phyloP scores from a whole-genome alignment of 2,797 vertebrate genomes.

The Natrix natrix region DNA sequence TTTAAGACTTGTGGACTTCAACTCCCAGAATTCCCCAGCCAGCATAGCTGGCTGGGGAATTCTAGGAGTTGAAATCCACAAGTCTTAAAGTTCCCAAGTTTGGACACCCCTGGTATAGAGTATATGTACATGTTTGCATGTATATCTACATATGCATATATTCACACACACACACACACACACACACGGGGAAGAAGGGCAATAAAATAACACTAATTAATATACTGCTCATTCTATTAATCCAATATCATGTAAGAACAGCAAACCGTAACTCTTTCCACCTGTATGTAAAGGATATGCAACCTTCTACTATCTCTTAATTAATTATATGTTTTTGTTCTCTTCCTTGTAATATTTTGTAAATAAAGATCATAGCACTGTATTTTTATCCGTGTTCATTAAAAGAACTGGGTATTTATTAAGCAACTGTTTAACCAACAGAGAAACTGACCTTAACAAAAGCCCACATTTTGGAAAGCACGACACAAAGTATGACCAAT shows the following conservation, averaged over 20 bases:
- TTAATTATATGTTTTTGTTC: constrained; percentile 18
- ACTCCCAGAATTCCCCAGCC: too few relatives aligned
- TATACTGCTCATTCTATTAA: background rate
- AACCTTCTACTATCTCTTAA: constrained; percentile 4
- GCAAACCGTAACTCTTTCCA: constrained; percentile 23
- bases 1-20: too few relatives aligned
- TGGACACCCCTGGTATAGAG: too few relatives aligned
- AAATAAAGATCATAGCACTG: constrained; percentile 1
- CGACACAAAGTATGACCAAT: background rate
- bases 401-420: constrained; percentile 2
- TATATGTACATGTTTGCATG: background rate
- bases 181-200: background rate
- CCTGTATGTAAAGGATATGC: background rate
- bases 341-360: constrained; percentile 11
- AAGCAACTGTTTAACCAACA: constrained; percentile 13
- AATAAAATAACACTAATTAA: background rate
- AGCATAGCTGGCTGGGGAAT: too few relatives aligned
- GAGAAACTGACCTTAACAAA: constrained; percentile 13
- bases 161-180: background rate
- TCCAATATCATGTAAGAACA: background rate
- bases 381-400: constrained; percentile 24
- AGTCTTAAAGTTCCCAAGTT: too few relatives aligned
- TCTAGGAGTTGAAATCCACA: too few relatives aligned
- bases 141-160: background rate
- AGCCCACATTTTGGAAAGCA: background rate